Evolutionary conservation across 1,140 invertebrate species (phyloP).

Genomic region (Apis cerana): DNA sequence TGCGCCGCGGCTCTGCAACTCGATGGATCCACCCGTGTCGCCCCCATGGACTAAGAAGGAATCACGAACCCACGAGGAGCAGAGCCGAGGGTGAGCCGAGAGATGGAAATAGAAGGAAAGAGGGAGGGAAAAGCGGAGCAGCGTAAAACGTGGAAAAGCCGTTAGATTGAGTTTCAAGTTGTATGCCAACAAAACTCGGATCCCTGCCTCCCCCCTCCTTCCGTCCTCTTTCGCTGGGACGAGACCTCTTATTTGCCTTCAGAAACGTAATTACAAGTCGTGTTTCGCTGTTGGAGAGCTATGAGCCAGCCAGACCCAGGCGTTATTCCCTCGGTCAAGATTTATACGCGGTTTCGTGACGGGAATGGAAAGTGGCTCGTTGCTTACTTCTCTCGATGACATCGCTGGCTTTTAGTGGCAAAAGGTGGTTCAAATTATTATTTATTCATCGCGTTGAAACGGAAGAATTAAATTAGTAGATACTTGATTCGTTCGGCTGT

Average conservation of each 20-base stretch:
- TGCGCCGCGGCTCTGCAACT: slow-evolving; percentile 8
- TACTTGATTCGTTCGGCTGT: no score
- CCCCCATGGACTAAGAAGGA: slow-evolving; percentile 16
- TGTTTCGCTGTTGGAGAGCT: slow-evolving; percentile 20
- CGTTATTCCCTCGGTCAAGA: slow-evolving; percentile 18
- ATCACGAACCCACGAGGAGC: neutral
- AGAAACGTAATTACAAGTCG: slow-evolving; percentile 49
- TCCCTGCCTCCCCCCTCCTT: neutral
- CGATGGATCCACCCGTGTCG: slow-evolving; percentile 12
- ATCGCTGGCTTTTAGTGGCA: neutral
- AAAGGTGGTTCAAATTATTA: neutral
- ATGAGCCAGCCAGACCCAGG: neutral
- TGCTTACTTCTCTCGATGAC: neutral
- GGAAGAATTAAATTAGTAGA: no score
- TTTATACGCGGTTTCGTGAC: neutral
- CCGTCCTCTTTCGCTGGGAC: slow-evolving; percentile 7
- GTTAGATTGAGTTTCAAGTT: slow-evolving; percentile 76
- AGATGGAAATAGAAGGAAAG: neutral
- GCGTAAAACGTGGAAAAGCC: slow-evolving; percentile 46
- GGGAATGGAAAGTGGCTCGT: neutral
- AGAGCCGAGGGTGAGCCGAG: neutral
- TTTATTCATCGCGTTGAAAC: neutral
- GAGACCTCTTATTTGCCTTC: slow-evolving; percentile 49
- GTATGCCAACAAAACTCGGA: slow-evolving; percentile 69
- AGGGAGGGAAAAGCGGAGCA: slow-evolving; percentile 8